A percentile compares a stretch with the other conserved stretches of the same genome.
These are phyloP conservation scores for Pocota personata DNA, from an alignment of 2,888 invertebrate genomes.

Conservation along the genomic window DNA sequence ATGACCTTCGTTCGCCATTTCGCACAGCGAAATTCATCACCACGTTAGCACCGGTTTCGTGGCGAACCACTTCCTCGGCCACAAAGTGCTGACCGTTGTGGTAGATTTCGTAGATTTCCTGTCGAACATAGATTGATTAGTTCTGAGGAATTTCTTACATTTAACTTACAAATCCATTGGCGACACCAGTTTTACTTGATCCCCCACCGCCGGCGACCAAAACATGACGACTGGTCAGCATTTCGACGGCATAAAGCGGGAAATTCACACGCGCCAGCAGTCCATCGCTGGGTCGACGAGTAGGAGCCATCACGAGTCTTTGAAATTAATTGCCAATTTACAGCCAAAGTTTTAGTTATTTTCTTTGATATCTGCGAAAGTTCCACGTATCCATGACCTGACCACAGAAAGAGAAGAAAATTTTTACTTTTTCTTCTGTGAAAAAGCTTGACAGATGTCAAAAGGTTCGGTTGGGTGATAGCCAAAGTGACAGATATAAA, in stretches of 20 bases:
- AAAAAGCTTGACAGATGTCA: slow-evolving; percentile 38
- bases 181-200: slow-evolving; percentile 97
- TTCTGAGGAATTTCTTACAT: background rate
- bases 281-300: slow-evolving; percentile 86
- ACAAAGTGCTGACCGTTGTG: slow-evolving; percentile 92
- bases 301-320: slow-evolving; percentile 84
- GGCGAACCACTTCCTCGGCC: slow-evolving; percentile 93
- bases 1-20: slow-evolving; percentile 89
- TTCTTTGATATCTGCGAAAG: slow-evolving; percentile 74
- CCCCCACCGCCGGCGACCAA: slow-evolving; percentile 99
- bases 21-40: slow-evolving; percentile 95
- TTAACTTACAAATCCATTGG: slow-evolving; percentile 96
- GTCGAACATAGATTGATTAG: slow-evolving; percentile 76
- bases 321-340: slow-evolving; percentile 36
- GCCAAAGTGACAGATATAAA: background rate
- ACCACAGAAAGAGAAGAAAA: slow-evolving; percentile 52
- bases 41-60: slow-evolving; percentile 94
- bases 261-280: slow-evolving; percentile 95
- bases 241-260: slow-evolving; percentile 95
- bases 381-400: slow-evolving; percentile 77
- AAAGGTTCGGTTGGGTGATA: background rate
- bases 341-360: slow-evolving; percentile 53
- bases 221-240: slow-evolving; percentile 95
- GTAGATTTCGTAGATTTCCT: slow-evolving; percentile 97
- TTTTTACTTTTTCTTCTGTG: slow-evolving; percentile 23